phyloP scores from a whole-genome alignment of 2,888 invertebrate species.

The Ctena decussata region DNA sequence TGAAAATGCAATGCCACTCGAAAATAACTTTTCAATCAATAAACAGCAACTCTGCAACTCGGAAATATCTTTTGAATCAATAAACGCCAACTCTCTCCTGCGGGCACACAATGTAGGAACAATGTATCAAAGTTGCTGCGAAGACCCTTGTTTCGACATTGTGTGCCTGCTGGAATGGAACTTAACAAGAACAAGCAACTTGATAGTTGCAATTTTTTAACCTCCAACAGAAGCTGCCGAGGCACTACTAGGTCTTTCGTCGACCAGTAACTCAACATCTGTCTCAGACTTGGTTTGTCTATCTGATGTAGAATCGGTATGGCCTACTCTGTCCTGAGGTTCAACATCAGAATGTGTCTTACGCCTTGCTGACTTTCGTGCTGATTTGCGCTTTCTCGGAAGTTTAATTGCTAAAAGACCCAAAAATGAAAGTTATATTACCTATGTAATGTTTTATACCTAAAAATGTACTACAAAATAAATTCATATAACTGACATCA shows the following conservation, averaged over 20 bases:
- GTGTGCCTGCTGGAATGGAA: too few relatives aligned
- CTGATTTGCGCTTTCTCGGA: neutral
- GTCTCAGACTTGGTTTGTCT: neutral
- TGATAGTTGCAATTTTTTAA: neutral
- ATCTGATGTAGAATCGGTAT: neutral
- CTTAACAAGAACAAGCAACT: too few relatives aligned
- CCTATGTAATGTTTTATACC: neutral
- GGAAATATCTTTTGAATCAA: too few relatives aligned
- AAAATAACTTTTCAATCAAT: too few relatives aligned
- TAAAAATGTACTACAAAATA: too few relatives aligned
- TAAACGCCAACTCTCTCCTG: too few relatives aligned
- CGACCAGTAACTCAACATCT: neutral
- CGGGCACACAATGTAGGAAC: too few relatives aligned
- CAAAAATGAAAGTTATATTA: neutral
- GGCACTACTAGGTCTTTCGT: neutral
- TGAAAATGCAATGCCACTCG: too few relatives aligned
- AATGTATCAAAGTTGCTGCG: too few relatives aligned
- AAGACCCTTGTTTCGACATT: too few relatives aligned
- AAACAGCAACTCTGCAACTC: too few relatives aligned
- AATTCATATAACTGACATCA: too few relatives aligned
- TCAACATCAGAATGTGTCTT: neutral
- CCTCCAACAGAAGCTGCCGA: neutral
- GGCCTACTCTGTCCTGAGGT: neutral
- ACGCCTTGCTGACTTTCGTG: neutral
- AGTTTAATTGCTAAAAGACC: neutral